These are phyloP conservation scores for Xiphydria camelus DNA, from an alignment of 2,888 invertebrate genomes.

Conservation along the genomic window DNA sequence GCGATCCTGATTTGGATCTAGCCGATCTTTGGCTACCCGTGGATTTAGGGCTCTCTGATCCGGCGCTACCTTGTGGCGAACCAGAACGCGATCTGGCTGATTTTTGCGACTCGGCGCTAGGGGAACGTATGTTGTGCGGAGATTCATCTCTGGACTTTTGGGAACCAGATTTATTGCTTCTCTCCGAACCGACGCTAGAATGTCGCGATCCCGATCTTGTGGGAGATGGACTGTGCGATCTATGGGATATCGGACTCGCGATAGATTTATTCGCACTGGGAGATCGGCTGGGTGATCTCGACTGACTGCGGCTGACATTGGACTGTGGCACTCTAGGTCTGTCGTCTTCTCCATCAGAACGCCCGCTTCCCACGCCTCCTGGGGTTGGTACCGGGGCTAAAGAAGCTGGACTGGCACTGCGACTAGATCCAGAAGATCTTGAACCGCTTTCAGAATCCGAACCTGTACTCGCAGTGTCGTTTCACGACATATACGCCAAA, in stretches of 20 bases:
- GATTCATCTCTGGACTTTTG: slow-evolving; percentile 41
- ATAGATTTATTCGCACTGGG: slow-evolving; percentile 37
- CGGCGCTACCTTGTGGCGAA: slow-evolving; percentile 35
- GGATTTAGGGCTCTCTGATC: slow-evolving; percentile 46
- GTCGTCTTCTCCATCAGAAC: slow-evolving; percentile 37
- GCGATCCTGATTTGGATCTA: slow-evolving; percentile 45
- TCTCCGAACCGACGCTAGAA: slow-evolving; percentile 42
- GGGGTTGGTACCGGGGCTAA: slow-evolving; percentile 56
- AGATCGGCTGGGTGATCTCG: slow-evolving; percentile 38
- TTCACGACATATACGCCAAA: too few species aligned
- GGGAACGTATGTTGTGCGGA: slow-evolving; percentile 43
- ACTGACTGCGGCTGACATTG: slow-evolving; percentile 33
- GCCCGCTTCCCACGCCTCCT: slow-evolving; percentile 41
- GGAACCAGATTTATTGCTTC: slow-evolving; percentile 42
- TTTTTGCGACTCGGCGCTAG: slow-evolving; percentile 46
- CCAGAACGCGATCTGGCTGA: slow-evolving; percentile 39
- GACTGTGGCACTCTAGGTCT: slow-evolving; percentile 32
- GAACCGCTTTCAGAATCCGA: slow-evolving; percentile 61
- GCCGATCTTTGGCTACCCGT: slow-evolving; percentile 29
- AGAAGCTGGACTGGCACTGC: slow-evolving; percentile 56
- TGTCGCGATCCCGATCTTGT: slow-evolving; percentile 42
- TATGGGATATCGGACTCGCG: slow-evolving; percentile 34
- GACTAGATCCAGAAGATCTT: slow-evolving; percentile 52
- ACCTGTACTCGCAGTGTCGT: slow-evolving; percentile 36
- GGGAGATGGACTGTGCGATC: slow-evolving; percentile 43